phyloP scores from a whole-genome alignment of 2,888 invertebrate genomes.

The Lathronympha strigana region DNA sequence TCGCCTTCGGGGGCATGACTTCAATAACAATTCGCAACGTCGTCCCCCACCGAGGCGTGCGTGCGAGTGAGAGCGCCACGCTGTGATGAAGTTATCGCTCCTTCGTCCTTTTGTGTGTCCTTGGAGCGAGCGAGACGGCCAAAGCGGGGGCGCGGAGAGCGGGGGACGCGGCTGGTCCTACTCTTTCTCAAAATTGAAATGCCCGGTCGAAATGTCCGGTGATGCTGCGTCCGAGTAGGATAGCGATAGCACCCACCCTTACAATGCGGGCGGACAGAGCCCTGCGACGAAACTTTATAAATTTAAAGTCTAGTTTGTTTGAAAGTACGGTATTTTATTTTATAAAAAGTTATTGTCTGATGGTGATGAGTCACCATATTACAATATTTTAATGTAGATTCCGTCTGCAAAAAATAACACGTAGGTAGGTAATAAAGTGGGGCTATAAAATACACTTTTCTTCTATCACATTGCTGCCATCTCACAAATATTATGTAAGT shows the following conservation, averaged over 20 bases:
- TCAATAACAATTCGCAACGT: constrained; percentile 85
- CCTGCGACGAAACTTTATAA: constrained; percentile 78
- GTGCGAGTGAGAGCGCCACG: constrained; percentile 79
- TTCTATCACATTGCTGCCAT: too few species aligned
- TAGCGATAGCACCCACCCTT: constrained; percentile 82
- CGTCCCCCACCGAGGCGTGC: constrained; percentile 81
- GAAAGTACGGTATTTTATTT: neutral
- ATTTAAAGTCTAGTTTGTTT: constrained; percentile 66
- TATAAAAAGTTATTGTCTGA: neutral
- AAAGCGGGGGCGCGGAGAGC: constrained; percentile 62
- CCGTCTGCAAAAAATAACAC: too few species aligned
- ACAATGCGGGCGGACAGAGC: constrained; percentile 81
- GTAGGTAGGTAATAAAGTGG: too few species aligned
- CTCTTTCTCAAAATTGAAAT: constrained; percentile 85
- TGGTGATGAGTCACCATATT: too few species aligned
- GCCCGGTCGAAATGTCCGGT: constrained; percentile 85
- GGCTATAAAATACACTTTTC: too few species aligned
- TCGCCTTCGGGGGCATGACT: constrained; percentile 85
- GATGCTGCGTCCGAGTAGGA: constrained; percentile 84
- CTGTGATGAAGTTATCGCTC: constrained; percentile 84
- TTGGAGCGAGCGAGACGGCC: constrained; percentile 76
- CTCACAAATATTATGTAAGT: too few species aligned
- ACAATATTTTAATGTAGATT: too few species aligned
- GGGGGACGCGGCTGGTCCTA: constrained; percentile 77
- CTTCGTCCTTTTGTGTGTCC: constrained; percentile 85